phyloP scores from a whole-genome alignment of 2,888 invertebrate species.

The Stomorhina lunata region DNA sequence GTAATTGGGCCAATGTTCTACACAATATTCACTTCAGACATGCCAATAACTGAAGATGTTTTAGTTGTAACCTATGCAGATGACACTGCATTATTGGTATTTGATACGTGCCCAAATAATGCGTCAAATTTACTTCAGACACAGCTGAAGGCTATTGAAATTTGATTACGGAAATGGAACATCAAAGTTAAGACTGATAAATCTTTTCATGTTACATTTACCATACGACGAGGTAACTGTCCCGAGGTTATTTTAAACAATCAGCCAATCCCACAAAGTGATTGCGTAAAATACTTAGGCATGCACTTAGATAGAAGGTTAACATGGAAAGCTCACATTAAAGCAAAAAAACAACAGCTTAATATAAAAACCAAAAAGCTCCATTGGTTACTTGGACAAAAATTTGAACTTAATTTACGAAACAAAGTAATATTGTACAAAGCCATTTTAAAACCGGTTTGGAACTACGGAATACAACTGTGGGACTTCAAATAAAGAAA shows the following conservation, averaged over 20 bases:
- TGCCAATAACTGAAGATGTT: neutral
- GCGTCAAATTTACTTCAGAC: neutral
- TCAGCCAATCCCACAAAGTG: neutral
- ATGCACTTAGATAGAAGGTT: no score
- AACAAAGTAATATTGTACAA: neutral
- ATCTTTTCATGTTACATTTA: neutral
- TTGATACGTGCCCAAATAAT: neutral
- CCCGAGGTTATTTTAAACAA: neutral
- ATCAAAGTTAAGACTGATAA: neutral
- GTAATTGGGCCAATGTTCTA: constrained; percentile 7
- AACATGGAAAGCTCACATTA: neutral
- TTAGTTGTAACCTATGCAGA: no score
- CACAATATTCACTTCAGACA: constrained; percentile 13
- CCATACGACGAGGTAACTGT: neutral
- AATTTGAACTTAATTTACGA: no score
- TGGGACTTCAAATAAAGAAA: neutral
- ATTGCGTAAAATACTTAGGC: no score
- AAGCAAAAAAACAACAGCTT: no score
- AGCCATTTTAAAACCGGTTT: neutral
- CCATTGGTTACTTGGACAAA: neutral
- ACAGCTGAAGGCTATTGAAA: neutral
- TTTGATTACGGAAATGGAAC: neutral
- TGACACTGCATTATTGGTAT: neutral
- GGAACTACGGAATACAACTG: neutral
- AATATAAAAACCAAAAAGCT: neutral